A percentile compares a stretch with the other conserved stretches of the same genome.
Evolutionary conservation across 2,113 vertebrate species (phyloP).

Genomic region (Taurulus bubalis): DNA sequence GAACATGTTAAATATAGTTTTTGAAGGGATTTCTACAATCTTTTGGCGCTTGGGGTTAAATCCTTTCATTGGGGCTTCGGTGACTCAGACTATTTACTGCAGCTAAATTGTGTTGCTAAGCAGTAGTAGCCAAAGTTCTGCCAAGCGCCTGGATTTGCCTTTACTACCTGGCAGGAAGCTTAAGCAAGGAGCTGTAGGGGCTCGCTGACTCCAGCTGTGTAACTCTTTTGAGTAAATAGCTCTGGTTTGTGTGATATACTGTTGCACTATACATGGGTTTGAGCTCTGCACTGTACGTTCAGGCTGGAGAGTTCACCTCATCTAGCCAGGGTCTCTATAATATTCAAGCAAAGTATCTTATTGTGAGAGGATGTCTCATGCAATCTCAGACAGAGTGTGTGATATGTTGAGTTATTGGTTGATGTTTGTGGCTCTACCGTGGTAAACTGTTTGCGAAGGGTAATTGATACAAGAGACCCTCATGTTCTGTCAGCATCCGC

Average conservation of each 20-base stretch:
- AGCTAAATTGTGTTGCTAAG: slow-evolving; percentile 52
- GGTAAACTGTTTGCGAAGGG: slow-evolving; percentile 52
- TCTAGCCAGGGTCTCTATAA: background rate
- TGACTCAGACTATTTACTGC: slow-evolving; percentile 57
- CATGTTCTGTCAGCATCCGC: slow-evolving; percentile 46
- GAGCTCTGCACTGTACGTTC: slow-evolving; percentile 12
- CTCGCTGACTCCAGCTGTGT: slow-evolving; percentile 19
- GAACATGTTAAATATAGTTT: slow-evolving; percentile 26
- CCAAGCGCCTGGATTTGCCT: slow-evolving; percentile 50
- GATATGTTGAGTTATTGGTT: slow-evolving; percentile 10
- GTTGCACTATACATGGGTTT: background rate
- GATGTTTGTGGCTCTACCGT: slow-evolving; percentile 46
- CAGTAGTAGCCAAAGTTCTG: slow-evolving; percentile 37
- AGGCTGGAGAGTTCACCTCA: background rate
- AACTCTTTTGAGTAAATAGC: slow-evolving; percentile 48
- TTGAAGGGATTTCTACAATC: slow-evolving; percentile 36
- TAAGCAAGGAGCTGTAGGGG: slow-evolving; percentile 9
- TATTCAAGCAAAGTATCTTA: slow-evolving; percentile 25
- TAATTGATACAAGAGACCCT: slow-evolving; percentile 62
- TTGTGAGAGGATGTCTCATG: background rate
- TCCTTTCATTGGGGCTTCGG: slow-evolving; percentile 30
- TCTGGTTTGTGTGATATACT: slow-evolving; percentile 27
- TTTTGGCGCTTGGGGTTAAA: slow-evolving; percentile 3
- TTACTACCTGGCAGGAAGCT: slow-evolving; percentile 55
- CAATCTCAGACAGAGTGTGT: too few species aligned